phyloP scores from a whole-genome alignment of 2,113 vertebrate genomes.

The Hemichromis elongatus region DNA sequence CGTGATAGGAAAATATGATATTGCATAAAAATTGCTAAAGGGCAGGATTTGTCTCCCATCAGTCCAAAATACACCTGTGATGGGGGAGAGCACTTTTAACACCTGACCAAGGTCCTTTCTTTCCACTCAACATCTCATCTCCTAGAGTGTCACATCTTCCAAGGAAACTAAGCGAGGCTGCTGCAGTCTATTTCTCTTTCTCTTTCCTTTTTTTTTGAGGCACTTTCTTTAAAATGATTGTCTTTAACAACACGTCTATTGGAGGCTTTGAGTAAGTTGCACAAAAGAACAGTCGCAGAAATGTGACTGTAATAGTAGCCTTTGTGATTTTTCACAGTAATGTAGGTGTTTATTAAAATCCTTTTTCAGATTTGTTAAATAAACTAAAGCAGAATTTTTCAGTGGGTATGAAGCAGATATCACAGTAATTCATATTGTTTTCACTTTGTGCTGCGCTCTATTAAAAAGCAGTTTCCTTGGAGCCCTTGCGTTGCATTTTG shows the following conservation, averaged over 20 bases:
- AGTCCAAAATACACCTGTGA: conserved; percentile 23
- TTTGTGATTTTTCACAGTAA: background rate
- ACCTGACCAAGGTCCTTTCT: background rate
- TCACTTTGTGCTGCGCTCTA: conserved; percentile 3
- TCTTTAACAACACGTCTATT: background rate
- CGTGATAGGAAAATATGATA: background rate
- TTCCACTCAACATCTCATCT: background rate
- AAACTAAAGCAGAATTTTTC: background rate
- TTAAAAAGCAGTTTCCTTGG: conserved; percentile 35
- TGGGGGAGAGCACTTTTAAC: background rate
- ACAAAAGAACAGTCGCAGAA: conserved; percentile 8
- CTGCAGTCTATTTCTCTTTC: background rate
- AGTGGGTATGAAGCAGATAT: background rate
- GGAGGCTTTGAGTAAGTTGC: background rate
- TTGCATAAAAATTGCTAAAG: background rate
- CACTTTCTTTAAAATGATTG: background rate
- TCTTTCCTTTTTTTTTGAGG: background rate
- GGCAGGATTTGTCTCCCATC: conserved; percentile 5
- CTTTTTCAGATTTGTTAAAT: conserved; percentile 1
- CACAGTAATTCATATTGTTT: conserved; percentile 7
- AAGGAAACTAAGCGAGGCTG: background rate
- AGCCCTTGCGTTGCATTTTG: conserved; percentile 26
- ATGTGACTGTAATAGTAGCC: background rate
- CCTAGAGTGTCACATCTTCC: background rate
- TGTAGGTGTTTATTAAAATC: background rate